Evolutionary conservation across 2,113 vertebrate species (phyloP), one percentile per base, ranked within the genome.

Genomic region (Dipodomys spectabilis): DNA sequence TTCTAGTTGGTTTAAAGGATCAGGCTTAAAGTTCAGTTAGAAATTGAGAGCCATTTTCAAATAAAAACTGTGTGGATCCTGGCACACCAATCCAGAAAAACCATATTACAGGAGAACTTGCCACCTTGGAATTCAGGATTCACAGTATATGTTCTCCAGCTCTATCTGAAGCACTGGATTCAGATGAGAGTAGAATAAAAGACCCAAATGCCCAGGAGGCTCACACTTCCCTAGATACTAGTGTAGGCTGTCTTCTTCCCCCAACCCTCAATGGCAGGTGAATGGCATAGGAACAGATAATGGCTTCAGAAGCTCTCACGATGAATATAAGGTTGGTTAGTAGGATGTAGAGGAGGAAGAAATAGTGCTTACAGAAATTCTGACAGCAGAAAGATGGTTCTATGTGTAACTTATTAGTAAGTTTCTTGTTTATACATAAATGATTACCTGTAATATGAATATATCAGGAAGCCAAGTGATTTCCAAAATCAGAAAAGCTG

Each of bases 401-500:
- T 68, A 1, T 72, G 22, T 71, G 27, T 67, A 44, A 45, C 30
- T 16, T 75, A 10, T 67, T 69, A 81, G 1, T 67, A 71, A 65
- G 28, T 75, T 84, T n/a, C 32, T 8, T 79, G n/a, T 75, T 64
- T 77, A 27, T 27, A n/a, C 1, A 13, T 80, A 91, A 53, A 62
- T 49, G 11, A 16, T 65, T 75, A 25, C 32, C 32, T 75, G 19
- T 83, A 74, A 65, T n/a, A 7, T 71, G 20, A 57, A 79, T 65
- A 16, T 67, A 35, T 91, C 49, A 57, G 64, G 45, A 88, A 91
- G 72, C 67, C 53, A 68, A 13, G 67, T 93, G 64, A 81, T 85
- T 88, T 85, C 65, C 85, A 85, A 78, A 86, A 49, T 67, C 77
- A 88, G 65, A 82, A 93, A 65, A 49, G 10, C 32, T 77, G 32